Base-by-base conservation (phyloP, 2,113 vertebrate genomes). In the Ranitomeya imitator region DNA sequence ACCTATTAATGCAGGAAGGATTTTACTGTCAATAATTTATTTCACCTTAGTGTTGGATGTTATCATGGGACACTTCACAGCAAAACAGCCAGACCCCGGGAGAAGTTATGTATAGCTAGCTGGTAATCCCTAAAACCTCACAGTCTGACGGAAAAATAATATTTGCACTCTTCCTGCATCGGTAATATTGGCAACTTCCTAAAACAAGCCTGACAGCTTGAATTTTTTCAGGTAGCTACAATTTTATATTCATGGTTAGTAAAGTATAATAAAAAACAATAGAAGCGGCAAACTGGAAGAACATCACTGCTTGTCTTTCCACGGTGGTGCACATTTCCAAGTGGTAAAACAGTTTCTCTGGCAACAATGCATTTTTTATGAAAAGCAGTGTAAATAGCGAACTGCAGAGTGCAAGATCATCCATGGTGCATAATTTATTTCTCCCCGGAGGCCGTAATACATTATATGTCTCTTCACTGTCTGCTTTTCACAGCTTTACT, bases 361-460 rank as follows among this genome's bases (percentile, higher is more conserved):
- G 87, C 87, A 88, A 84, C 87, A 88, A 88, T 88, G 73, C 81
- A 88, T 88, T 88, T 88, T 88, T 88, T 88, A 84, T 84, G 71
- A 88, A 79, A 88, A 88, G 71, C 71, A 88, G 80, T 88, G 87
- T 88, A 88, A 88, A 88, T 84, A 84, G 73, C 59, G 21, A 88
- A 81, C 81, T 78, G 80, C 37, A 76, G 60, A 84, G 87, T 67
- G 80, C 79, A 88, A 57, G 80, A 84, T 73, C 87, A 88, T 88
- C 80, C 81, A 54, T 45, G 14, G 87, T 88, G 87, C 87, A 83
- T 88, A 88, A 88, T 84, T 84, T 88, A 88, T 83, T 69, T 84
- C 73, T 88, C 87, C 87, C 87, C 54, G 67, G 87, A 88, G 87
- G 87, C 71, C 55, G 26, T 84, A 84, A 88, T 88, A 88, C 80